These are phyloP conservation scores for Seira musarum DNA, from an alignment of 2,888 invertebrate genomes.

Conservation along the genomic window DNA sequence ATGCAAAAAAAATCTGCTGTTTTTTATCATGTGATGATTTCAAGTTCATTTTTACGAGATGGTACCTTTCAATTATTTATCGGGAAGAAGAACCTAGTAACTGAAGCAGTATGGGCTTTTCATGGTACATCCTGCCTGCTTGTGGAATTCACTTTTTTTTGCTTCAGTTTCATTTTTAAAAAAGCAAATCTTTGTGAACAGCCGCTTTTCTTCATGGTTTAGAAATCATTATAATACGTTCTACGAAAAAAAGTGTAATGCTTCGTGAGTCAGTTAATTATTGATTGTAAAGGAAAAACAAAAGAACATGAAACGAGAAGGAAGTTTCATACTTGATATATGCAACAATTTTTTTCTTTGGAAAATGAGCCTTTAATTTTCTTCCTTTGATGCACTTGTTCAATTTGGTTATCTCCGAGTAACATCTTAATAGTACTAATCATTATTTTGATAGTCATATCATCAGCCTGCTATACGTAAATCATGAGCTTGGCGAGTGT, in stretches of 20 bases:
- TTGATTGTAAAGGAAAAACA: conserved; percentile 16
- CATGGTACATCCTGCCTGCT: not conserved
- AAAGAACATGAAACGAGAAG: conserved; percentile 7
- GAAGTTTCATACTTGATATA: no score
- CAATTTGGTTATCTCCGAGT: not conserved
- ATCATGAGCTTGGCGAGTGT: conserved; percentile 52
- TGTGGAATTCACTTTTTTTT: not conserved
- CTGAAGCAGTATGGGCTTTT: not conserved
- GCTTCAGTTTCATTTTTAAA: not conserved
- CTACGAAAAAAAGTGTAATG: conserved; percentile 36
- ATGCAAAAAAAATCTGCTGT: not conserved
- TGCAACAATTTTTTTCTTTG: no score
- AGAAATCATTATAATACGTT: conserved; percentile 45
- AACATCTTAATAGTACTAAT: not conserved
- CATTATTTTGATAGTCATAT: not conserved
- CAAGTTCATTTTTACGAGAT: no score
- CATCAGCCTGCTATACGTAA: not conserved
- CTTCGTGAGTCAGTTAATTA: conserved; percentile 52
- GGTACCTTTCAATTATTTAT: not conserved
- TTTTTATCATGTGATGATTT: not conserved
- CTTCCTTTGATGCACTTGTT: not conserved
- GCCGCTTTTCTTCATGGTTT: conserved; percentile 32
- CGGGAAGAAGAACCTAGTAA: not conserved
- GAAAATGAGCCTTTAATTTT: not conserved
- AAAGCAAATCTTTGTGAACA: not conserved